A percentile compares a stretch with the other conserved stretches of the same genome.
Conservation (phyloP, 2,888 invertebrate genomes). For the Heterodera filipjevi region DNA sequence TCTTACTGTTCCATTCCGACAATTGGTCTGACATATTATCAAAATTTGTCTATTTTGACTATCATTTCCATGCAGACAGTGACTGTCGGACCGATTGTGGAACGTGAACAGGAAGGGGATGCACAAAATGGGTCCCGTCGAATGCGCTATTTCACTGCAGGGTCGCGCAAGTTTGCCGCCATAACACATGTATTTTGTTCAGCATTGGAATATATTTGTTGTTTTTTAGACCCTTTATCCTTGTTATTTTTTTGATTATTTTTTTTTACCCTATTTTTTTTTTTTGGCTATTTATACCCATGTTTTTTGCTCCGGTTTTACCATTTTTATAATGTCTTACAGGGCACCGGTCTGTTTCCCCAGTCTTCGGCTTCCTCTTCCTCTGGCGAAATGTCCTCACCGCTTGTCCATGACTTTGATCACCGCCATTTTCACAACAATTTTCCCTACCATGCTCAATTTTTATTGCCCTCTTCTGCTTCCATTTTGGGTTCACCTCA, state of each 20-base stretch:
- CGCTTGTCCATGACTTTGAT: conserved; percentile 21
- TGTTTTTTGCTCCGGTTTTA: not conserved
- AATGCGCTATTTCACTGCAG: conserved; percentile 26
- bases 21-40: conserved; percentile 22
- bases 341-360: conserved; percentile 24
- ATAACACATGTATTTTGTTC: conserved; percentile 19
- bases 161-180: conserved; percentile 22
- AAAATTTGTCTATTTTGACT: not conserved
- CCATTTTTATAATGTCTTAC: not conserved
- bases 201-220: not conserved
- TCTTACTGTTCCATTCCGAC: not conserved
- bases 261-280: too few species aligned
- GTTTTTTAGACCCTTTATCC: not conserved
- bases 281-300: too few species aligned
- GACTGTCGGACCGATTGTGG: conserved; percentile 30
- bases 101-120: conserved; percentile 19
- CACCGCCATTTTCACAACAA: conserved; percentile 2
- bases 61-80: conserved; percentile 11
- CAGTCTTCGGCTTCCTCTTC: conserved; percentile 15
- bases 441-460: not conserved
- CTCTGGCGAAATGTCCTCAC: conserved; percentile 14
- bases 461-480: conserved; percentile 12
- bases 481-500: not conserved
- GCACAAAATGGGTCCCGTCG: conserved; percentile 9
- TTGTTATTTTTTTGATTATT: not conserved